Conservation (phyloP, 2,797 vertebrate genomes). For the Acipenser ruthenus region DNA sequence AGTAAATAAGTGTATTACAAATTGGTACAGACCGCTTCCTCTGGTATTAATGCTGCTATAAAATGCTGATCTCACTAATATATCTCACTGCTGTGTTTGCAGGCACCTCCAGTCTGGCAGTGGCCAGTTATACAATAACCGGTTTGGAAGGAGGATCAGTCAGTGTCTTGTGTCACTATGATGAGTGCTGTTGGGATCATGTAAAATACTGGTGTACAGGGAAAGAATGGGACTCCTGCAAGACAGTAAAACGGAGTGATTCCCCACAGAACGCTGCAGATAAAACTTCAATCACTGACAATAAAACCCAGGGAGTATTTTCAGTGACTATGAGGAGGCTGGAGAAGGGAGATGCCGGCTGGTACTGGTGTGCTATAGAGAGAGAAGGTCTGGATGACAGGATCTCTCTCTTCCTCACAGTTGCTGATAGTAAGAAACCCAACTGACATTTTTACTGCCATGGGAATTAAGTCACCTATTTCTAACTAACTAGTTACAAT, state of each 20-base stretch:
- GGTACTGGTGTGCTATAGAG: slow-evolving; percentile 18
- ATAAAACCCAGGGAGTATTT: slow-evolving; percentile 16
- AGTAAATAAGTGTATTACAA: no score
- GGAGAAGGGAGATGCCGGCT: background rate
- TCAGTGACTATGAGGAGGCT: slow-evolving; percentile 22
- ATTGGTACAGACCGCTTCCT: no score
- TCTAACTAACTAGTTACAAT: no score
- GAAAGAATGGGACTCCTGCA: background rate
- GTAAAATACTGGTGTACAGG: slow-evolving; percentile 23
- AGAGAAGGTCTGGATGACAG: background rate
- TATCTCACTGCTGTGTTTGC: background rate
- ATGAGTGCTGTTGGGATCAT: background rate
- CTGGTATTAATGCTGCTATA: no score
- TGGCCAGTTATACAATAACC: slow-evolving; percentile 11
- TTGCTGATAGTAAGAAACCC: no score
- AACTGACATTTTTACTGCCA: no score
- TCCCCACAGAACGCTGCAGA: background rate
- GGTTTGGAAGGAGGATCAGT: slow-evolving; percentile 23
- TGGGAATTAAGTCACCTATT: no score
- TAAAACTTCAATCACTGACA: slow-evolving; percentile 17
- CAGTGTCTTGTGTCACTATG: slow-evolving; percentile 27
- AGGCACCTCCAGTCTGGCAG: slow-evolving; percentile 12
- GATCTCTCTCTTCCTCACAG: no score
- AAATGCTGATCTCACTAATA: no score
- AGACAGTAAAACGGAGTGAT: background rate